Base-by-base conservation (phyloP, 2,113 vertebrate genomes). In the Okapia johnstoni region DNA sequence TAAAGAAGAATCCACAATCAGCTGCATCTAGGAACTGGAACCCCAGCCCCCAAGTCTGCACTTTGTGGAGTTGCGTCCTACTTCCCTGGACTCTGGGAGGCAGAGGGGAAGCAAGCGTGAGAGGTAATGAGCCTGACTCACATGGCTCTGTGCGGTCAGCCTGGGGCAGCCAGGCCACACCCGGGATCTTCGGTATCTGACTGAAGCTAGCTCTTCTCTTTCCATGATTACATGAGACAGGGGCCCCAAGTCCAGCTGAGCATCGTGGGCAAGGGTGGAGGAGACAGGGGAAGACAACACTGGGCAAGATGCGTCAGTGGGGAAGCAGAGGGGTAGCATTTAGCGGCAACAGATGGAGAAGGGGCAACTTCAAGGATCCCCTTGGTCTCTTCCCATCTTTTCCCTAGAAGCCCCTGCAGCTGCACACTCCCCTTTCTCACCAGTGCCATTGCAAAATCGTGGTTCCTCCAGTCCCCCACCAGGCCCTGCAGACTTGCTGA, bases 301-400 rank as follows among this genome's bases (percentile, higher is more conserved):
- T 4, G 26, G 43, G 10, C 12, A 36, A 61, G 40, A 5, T 23
- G 3, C 9, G 13, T 16, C 33, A 2, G 0, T 2, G 9, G 46
- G 57, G 52, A 12, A 79, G n/a, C 7, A 7, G 43, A 2, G 48
- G 15, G 33, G 9, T 36, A 2, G n/a, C 50, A 36, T 26, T 50
- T 17, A 11, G 80, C 13, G 81, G 12, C 17, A 76, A 14, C 14
- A 28, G 76, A 25, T 36, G 52, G 79, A n/a, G 28, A 81, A 33
- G 16, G 6, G 16, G 15, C 0, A 7, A 4, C 61, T 57, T 77
- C 43, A 12, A 13, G 30, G 55, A 26, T 19, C 50, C 52, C 46
- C 4, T 11, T 6, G 5, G 4, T 30, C 92, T 86, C 52, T 52
- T n/a, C 21, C 26, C 30, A 1, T 11, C 55, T 73, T 86, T 63